Evolutionary conservation across 1,140 invertebrate species (phyloP).

Genomic region (Varroa destructor): DNA sequence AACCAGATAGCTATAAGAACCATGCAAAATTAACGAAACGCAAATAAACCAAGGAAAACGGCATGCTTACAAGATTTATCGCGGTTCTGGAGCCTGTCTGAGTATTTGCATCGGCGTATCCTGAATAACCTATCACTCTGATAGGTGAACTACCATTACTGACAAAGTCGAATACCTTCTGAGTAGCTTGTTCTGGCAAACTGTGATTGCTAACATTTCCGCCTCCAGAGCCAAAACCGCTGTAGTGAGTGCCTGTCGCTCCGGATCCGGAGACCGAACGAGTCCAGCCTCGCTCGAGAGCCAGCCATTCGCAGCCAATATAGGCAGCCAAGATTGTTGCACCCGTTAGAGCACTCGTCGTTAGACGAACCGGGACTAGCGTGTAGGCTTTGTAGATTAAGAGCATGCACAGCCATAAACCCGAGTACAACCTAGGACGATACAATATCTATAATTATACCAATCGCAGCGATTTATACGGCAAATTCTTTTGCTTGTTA

Average conservation of each 20-base stretch:
- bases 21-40: too few species aligned
- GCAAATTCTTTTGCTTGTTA: slow-evolving; percentile 62
- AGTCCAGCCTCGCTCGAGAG: slow-evolving; percentile 8
- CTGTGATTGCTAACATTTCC: not conserved
- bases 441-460: slow-evolving; percentile 38
- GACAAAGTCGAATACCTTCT: not conserved
- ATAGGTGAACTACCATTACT: not conserved
- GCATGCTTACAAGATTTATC: too few species aligned
- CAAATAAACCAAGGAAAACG: too few species aligned
- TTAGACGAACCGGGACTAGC: slow-evolving; percentile 60
- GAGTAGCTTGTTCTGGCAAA: slow-evolving; percentile 6
- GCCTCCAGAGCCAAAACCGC: not conserved
- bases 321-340: slow-evolving; percentile 37
- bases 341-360: slow-evolving; percentile 50
- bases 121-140: not conserved
- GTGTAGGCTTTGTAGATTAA: slow-evolving; percentile 78
- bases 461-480: slow-evolving; percentile 52
- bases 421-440: slow-evolving; percentile 41
- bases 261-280: too few species aligned
- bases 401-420: slow-evolving; percentile 54
- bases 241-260: not conserved
- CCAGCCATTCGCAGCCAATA: slow-evolving; percentile 41
- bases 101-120: not conserved
- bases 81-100: too few species aligned
- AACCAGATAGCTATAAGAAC: too few species aligned